Conservation (phyloP, 2,797 vertebrate genomes). For the Hyperoplus lanceolatus region DNA sequence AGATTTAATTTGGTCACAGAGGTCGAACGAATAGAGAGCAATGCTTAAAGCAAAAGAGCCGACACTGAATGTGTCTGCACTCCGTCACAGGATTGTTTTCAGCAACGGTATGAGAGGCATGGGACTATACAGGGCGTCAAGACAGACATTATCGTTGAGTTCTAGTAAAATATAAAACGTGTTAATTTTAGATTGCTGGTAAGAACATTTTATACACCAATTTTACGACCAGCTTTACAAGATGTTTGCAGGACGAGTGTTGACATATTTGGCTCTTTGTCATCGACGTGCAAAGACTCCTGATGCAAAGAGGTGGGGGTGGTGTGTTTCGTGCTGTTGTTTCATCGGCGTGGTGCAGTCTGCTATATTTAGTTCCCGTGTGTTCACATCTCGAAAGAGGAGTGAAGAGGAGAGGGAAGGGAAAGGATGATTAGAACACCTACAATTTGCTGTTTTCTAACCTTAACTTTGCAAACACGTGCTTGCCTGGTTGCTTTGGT, state of each 20-base stretch:
- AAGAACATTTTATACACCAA: slow-evolving; percentile 10
- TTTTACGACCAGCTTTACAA: slow-evolving; percentile 21
- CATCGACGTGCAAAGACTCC: slow-evolving; percentile 31
- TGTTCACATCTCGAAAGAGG: slow-evolving; percentile 34
- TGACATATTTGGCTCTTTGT: slow-evolving; percentile 35
- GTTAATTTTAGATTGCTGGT: slow-evolving; percentile 2
- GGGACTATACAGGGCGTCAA: not conserved
- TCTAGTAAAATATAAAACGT: slow-evolving; percentile 4
- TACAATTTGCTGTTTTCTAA: not conserved
- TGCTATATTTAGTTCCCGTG: slow-evolving; percentile 61
- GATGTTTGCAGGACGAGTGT: slow-evolving; percentile 20
- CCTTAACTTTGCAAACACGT: not conserved
- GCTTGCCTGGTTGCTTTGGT: slow-evolving; percentile 3
- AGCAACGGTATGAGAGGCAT: not conserved
- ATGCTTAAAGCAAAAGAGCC: slow-evolving; percentile 37
- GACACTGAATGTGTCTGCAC: slow-evolving; percentile 4
- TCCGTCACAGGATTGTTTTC: slow-evolving; percentile 26
- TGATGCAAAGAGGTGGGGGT: slow-evolving; percentile 49
- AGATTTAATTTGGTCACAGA: slow-evolving; percentile 52
- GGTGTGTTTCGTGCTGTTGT: slow-evolving; percentile 19
- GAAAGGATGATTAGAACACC: not conserved
- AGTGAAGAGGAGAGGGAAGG: slow-evolving; percentile 1
- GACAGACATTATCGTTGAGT: slow-evolving; percentile 5
- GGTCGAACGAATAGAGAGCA: slow-evolving; percentile 45
- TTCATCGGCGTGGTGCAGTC: slow-evolving; percentile 23